A percentile compares a stretch with the other conserved stretches of the same genome.
These are phyloP conservation scores for Akabosia matsudoensis DNA, from an alignment of 1,140 invertebrate species.

Conservation along the genomic window DNA sequence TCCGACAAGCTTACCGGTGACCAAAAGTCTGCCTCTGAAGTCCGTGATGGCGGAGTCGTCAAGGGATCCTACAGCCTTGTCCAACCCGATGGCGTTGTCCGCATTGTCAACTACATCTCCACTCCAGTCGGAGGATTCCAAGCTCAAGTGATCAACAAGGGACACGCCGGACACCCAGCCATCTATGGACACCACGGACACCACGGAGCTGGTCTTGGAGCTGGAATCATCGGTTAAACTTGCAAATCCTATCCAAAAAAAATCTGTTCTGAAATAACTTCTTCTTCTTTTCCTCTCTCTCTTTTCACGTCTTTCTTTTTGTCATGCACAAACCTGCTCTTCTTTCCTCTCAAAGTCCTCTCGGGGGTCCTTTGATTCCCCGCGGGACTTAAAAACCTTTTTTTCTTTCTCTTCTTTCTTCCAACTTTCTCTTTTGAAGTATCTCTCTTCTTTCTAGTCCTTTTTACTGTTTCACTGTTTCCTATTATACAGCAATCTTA, in stretches of 20 bases:
- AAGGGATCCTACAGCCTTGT: constrained; percentile 53
- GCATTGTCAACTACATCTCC: constrained; percentile 45
- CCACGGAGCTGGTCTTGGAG: too few relatives aligned
- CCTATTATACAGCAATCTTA: too few relatives aligned
- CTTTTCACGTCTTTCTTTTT: not conserved
- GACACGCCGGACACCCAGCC: constrained; percentile 7
- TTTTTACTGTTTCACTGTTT: too few relatives aligned
- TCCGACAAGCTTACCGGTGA: constrained; percentile 17
- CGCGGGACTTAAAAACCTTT: not conserved
- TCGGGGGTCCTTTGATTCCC: too few relatives aligned
- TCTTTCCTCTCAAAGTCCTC: too few relatives aligned
- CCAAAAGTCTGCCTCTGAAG: constrained; percentile 5
- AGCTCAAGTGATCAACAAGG: constrained; percentile 30
- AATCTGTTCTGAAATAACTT: not conserved
- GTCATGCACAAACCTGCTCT: too few relatives aligned
- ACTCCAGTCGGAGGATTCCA: constrained; percentile 37
- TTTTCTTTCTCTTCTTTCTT: not conserved
- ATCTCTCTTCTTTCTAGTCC: not conserved
- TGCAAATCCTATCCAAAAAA: not conserved
- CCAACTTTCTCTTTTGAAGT: not conserved
- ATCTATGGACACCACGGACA: not conserved
- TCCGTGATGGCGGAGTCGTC: constrained; percentile 51
- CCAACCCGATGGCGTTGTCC: constrained; percentile 44
- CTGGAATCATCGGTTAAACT: too few relatives aligned
- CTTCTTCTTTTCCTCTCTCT: not conserved